Evolutionary conservation across 2,888 invertebrate genomes (phyloP), one percentile per base, ranked within the genome.

Genomic region (Ctena decussata): DNA sequence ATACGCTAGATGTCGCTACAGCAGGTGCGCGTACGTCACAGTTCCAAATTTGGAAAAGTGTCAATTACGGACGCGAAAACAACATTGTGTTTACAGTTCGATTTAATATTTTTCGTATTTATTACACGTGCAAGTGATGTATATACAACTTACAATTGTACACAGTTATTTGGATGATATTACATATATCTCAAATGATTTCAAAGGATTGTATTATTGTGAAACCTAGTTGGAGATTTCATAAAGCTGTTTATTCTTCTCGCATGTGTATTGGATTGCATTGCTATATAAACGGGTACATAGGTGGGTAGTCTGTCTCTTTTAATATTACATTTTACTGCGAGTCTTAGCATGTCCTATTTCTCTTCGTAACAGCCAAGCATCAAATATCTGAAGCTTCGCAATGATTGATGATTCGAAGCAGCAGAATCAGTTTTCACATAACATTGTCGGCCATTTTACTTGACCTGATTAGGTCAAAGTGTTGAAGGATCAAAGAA

Each of bases 11-110:
- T 77, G 84, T 77, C 84, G 84, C 84, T 72, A 37, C 39, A 41
- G 77, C 85, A 88, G 85, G 87, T 88, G 87, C 87, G 69, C 79
- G 57, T 37, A 88, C 87, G 87, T 88, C 87, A 88, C 87, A 81
- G 75, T 78, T 85, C 87, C 87, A 82, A 85, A 87, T 87, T 87
- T 87, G 87, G 87, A 87, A 88, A 84, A 88, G 87, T 88, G 87
- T 88, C 87, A 88, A 88, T 88, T 85, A 85, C 83, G 78, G 78
- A 76, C 74, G 75, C 80, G 75, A 80, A 79, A 80, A 83, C 80
- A 84, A 80, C 80, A 32, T 84, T 77, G 60, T 80, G 72, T 80
- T 76, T 65, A 84, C 80, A 80, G 76, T 75, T 75, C 71, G 30
- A 35, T 41, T 37, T 53, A 37, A 80, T 70, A 49, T 35, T n/a